Percentiles rank a stretch among this genome's conserved stretches.
These are phyloP conservation scores for Myotis vivesi DNA, from an alignment of 2,797 vertebrate genomes.

Conservation along the genomic window DNA sequence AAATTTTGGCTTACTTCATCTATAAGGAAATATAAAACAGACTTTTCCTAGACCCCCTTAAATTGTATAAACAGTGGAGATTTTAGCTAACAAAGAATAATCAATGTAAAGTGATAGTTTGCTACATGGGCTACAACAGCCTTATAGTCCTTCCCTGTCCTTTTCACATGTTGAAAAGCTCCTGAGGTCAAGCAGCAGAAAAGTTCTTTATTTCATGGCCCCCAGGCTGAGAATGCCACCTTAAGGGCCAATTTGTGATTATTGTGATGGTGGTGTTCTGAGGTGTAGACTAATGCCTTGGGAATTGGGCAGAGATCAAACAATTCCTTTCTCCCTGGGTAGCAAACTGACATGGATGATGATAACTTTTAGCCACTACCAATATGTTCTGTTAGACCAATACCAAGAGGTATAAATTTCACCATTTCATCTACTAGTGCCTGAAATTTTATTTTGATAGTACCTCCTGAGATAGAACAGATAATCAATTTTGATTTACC, in stretches of 20 bases:
- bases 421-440: slow-evolving; percentile 45
- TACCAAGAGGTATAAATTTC: slow-evolving; percentile 51
- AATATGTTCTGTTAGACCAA: slow-evolving; percentile 41
- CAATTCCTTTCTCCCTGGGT: slow-evolving; percentile 72
- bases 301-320: slow-evolving; percentile 69
- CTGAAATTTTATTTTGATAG: slow-evolving; percentile 54
- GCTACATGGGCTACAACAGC: not conserved
- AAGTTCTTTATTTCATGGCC: slow-evolving; percentile 50
- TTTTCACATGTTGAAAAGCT: not conserved
- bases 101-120: not conserved
- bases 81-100: not conserved
- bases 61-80: not conserved
- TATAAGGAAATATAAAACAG: not conserved
- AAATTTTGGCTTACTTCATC: not conserved
- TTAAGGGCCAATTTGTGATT: slow-evolving; percentile 64
- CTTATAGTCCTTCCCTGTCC: not conserved
- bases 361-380: slow-evolving; percentile 65
- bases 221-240: slow-evolving; percentile 46
- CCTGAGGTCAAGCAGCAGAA: slow-evolving; percentile 18
- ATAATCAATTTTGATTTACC: slow-evolving; percentile 33
- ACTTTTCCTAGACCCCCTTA: not conserved
- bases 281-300: slow-evolving; percentile 51
- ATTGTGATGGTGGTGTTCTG: slow-evolving; percentile 59
- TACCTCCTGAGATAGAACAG: not conserved
- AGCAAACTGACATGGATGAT: slow-evolving; percentile 59